Conservation (phyloP, 2,797 vertebrate genomes). For the Danionella dracula region DNA sequence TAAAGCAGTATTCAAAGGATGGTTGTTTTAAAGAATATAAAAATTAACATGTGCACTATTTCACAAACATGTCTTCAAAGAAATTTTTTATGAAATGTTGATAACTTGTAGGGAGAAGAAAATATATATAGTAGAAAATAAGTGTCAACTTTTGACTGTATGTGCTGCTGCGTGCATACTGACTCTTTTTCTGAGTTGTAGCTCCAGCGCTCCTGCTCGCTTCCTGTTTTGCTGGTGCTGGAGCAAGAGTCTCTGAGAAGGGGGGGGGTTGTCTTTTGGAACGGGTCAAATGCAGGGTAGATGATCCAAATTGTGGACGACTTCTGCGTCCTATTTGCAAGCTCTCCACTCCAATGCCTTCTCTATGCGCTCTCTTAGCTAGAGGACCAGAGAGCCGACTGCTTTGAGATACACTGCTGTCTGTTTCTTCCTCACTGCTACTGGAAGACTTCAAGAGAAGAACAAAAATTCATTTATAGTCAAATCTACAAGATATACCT, state of each 20-base stretch:
- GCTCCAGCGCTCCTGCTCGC: constrained; percentile 69
- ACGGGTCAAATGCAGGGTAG: constrained; percentile 35
- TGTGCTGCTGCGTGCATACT: not conserved
- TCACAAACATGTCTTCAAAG: too few species aligned
- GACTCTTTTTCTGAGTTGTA: constrained; percentile 71
- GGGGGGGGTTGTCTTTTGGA: constrained; percentile 65
- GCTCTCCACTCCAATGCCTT: constrained; percentile 58
- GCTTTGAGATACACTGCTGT: constrained; percentile 53
- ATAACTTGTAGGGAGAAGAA: too few species aligned
- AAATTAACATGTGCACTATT: too few species aligned
- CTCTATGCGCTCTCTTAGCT: constrained; percentile 60
- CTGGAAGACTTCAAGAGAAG: constrained; percentile 61
- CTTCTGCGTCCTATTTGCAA: constrained; percentile 28
- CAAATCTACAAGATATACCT: too few species aligned
- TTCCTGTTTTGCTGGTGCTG: constrained; percentile 74
- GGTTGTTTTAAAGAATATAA: too few species aligned
- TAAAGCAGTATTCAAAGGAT: too few species aligned
- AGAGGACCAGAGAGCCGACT: constrained; percentile 52
- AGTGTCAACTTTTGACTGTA: too few species aligned
- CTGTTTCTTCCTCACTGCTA: constrained; percentile 56
- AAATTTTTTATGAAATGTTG: too few species aligned
- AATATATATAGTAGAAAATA: too few species aligned
- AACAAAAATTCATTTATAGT: not conserved
- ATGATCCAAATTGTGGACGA: constrained; percentile 36
- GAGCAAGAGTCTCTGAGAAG: constrained; percentile 71